phyloP scores from a whole-genome alignment of 2,888 invertebrate species.

The Dynastes maya region DNA sequence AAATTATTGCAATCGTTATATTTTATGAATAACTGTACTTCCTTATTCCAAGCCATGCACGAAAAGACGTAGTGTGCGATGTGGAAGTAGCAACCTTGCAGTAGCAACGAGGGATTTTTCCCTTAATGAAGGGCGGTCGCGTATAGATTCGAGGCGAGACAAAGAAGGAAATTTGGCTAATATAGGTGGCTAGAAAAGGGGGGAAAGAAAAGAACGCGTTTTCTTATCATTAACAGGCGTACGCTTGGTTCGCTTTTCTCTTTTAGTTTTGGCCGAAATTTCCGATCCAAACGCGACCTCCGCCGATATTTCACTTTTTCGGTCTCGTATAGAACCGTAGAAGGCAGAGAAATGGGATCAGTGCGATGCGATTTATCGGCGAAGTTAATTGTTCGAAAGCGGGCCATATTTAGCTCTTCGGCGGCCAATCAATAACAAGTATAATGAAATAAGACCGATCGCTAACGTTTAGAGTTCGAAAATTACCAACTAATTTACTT shows the following conservation, averaged over 20 bases:
- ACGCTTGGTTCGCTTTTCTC: slow-evolving; percentile 21
- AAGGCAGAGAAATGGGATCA: slow-evolving; percentile 63
- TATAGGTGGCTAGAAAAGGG: neutral
- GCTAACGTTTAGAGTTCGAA: slow-evolving; percentile 62
- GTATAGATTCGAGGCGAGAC: slow-evolving; percentile 13
- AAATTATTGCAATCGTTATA: neutral
- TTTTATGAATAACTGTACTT: slow-evolving; percentile 9
- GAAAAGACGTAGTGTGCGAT: neutral
- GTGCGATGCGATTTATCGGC: slow-evolving; percentile 63
- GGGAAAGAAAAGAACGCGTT: neutral
- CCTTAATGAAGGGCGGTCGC: slow-evolving; percentile 25
- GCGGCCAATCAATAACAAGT: slow-evolving; percentile 66
- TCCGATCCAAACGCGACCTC: neutral
- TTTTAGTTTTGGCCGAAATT: slow-evolving; percentile 30
- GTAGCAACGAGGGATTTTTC: neutral
- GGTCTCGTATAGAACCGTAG: neutral
- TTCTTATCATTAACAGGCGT: slow-evolving; percentile 47
- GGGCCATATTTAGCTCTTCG: slow-evolving; percentile 64
- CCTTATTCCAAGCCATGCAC: neutral
- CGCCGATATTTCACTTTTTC: slow-evolving; percentile 56
- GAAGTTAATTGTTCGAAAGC: slow-evolving; percentile 70
- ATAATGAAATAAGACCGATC: slow-evolving; percentile 65
- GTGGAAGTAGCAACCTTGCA: neutral
- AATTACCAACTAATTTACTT: slow-evolving; percentile 66
- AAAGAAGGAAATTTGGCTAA: slow-evolving; percentile 37